Evolutionary conservation across 2,888 invertebrate species (phyloP).

Genomic region (Erebia epiphron): DNA sequence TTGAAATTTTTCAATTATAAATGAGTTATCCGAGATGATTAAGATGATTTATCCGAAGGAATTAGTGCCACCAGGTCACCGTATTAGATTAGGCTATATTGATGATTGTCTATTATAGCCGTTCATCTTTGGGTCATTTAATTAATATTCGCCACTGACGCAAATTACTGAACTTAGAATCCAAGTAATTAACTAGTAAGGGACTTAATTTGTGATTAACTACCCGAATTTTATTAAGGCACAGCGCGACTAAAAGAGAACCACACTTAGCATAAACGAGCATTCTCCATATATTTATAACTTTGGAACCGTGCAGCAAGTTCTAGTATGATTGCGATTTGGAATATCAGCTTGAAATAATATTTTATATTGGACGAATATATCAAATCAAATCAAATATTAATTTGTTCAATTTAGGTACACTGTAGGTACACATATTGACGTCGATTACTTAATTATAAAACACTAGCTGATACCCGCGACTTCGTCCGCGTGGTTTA

Average conservation of each 20-base stretch:
- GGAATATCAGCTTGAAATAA: not conserved
- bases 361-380: not conserved
- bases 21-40: not conserved
- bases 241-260: constrained; percentile 27
- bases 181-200: constrained; percentile 33
- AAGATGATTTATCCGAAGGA: not conserved
- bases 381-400: too few species aligned
- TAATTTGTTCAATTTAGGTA: too few species aligned
- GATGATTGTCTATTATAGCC: constrained; percentile 41
- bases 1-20: not conserved
- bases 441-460: too few species aligned
- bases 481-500: too few species aligned
- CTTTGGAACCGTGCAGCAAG: constrained; percentile 14
- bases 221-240: constrained; percentile 33
- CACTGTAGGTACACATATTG: too few species aligned
- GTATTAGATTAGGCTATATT: constrained; percentile 51
- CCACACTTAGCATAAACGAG: constrained; percentile 28
- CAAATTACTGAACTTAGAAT: constrained; percentile 36
- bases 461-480: too few species aligned
- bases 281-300: constrained; percentile 24
- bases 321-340: constrained; percentile 19
- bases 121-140: constrained; percentile 41
- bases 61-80: constrained; percentile 35
- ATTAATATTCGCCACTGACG: constrained; percentile 36
- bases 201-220: constrained; percentile 36